Base-by-base conservation (phyloP, 1,140 invertebrate species). In the Drosophila busckii region DNA sequence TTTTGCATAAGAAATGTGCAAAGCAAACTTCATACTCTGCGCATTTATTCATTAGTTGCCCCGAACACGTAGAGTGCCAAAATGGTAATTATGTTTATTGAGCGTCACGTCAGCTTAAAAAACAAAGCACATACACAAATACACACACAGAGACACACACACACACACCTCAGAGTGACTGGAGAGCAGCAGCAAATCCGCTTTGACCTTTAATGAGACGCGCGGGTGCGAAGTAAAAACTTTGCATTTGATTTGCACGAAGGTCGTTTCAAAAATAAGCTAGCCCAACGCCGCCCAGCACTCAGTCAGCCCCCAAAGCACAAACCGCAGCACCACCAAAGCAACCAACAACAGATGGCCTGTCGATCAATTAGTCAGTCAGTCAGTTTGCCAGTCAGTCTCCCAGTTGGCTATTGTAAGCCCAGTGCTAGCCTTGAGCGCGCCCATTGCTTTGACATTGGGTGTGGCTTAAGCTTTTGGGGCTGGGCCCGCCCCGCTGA, bases 1-100 rank as follows among this genome's bases (percentile, higher is more conserved):
- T 56, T 76, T 69, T 75, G 62, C 62, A 78, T 78, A 70, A 58
- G 62, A 78, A 80, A 67, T 78, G 42, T 25, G 38, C 4, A 23
- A 13, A 20, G 16, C 23, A 34, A 12, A 3, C 0, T 2, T 23
- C 29, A 17, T 38, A 54, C 58, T 63, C 28, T 29, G 68, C 59
- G 53, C 46, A 69, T 49, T 82, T 69, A 73, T 82, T 80, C 75
- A 80, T 80, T 80, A 80, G 68, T 68, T 38, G 15, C 41, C 41
- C n/a, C 53, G 19, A 59, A 63, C 73, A 73, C 73, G 63, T 78
- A 59, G 58, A 73, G 73, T 82, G 73, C 45, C 75, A 73, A 80
- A 80, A 80, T 80, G 73, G 49, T 80, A 80, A 80, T 82, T 80
- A 80, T 78, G 75, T 78, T 78, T 78, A 78, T 80, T 78, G 75